Base-by-base conservation (phyloP, 2,113 vertebrate genomes). In the Phoenicopterus ruber region DNA sequence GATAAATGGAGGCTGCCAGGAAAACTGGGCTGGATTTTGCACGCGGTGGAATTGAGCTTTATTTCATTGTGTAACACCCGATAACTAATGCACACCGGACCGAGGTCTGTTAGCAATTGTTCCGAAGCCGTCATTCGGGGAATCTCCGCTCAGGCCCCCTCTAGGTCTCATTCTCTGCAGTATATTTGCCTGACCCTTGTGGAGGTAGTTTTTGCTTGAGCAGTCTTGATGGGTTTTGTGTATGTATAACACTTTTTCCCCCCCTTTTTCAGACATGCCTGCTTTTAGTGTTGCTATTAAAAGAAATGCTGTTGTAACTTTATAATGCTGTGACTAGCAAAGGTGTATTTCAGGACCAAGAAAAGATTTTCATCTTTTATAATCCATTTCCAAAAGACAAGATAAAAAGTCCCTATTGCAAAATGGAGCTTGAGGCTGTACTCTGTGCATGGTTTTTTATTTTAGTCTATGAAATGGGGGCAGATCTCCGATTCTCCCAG, bases 1-100 rank as follows among this genome's bases (percentile, higher is more conserved):
- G 99, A 99, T 99, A 99, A 99, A 99, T 98, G 99, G 98, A 98
- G 98, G 98, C 97, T 97, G 97, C 98, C 98, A 96, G 98, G 98
- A 99, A 99, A 99, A 96, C 98, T 97, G 98, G 99, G 97, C 98
- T 99, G 99, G 99, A 99, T 89, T 97, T 93, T 55, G 38, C 50
- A 31, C 42, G 97, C 67, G n/a, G 44, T 80, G 96, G 98, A 93
- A 72, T 11, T 44, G 89, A 93, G 87, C 91, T 82, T 40, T 15
- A 25, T 69, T 80, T 57, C 82, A 11, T 31, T 74, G 71, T 84
- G 85, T 66, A 71, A 58, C 72, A 74, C 74, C 72, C n/a, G 88
- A 28, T 65, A 52, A 4, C 61, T n/a, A 9, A 28, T 34, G 24
- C 52, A n/a, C 19, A 0, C 32, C 8, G 71, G 70, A 47, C 70